Evolutionary conservation across 2,113 vertebrate species (phyloP).

Genomic region (Platanista minor): DNA sequence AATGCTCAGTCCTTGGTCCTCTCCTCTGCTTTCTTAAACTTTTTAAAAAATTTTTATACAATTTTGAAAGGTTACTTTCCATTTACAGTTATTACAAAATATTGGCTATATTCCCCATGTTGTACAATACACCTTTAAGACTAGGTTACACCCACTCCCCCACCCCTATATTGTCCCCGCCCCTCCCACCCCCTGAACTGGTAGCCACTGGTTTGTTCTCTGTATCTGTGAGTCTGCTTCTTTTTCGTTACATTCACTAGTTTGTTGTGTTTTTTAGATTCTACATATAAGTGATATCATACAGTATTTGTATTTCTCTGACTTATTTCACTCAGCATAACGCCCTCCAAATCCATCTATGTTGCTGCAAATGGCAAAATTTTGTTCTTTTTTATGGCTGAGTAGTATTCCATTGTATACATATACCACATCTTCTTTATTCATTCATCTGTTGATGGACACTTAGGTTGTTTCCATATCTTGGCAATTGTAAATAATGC

Average conservation of each 20-base stretch:
- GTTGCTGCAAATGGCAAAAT: not conserved
- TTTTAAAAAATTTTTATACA: not conserved
- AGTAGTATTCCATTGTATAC: not conserved
- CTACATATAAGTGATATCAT: not conserved
- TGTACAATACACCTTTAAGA: not conserved
- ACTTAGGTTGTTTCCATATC: not conserved
- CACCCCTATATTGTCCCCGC: not conserved
- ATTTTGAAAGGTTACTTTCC: not conserved
- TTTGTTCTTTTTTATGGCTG: not conserved
- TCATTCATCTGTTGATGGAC: not conserved
- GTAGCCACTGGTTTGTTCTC: too few relatives aligned
- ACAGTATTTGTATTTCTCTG: not conserved
- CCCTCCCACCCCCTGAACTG: not conserved
- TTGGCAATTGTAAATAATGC: too few relatives aligned
- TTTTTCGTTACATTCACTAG: not conserved
- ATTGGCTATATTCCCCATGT: not conserved
- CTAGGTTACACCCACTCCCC: not conserved
- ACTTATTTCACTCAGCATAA: not conserved
- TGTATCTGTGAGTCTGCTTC: not conserved
- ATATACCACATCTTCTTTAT: not conserved
- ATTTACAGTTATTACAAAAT: not conserved
- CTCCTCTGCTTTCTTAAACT: not conserved
- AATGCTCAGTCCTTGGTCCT: not conserved
- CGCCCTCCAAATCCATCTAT: not conserved
- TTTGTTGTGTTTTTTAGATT: not conserved